Conservation (phyloP, 1,140 invertebrate species). For the Bombus affinis region DNA sequence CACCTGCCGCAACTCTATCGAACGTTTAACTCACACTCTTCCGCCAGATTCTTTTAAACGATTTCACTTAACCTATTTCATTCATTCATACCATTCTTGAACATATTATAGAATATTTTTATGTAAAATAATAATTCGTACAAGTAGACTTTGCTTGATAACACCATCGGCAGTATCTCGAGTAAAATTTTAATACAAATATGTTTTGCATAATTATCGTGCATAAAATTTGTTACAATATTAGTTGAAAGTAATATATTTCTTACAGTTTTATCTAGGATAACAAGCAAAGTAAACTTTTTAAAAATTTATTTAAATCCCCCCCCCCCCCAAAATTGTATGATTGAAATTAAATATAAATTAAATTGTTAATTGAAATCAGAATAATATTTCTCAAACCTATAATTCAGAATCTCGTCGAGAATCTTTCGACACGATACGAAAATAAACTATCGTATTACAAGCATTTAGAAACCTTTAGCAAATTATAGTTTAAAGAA, state of each 20-base stretch:
- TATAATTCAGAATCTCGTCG: not conserved
- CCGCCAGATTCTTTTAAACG: not conserved
- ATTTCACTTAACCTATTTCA: slow-evolving; percentile 27
- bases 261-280: too few species aligned
- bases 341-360: too few species aligned
- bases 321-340: rapidly evolving
- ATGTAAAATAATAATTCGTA: not conserved
- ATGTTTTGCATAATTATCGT: too few species aligned
- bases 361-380: too few species aligned
- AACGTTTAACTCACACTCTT: slow-evolving; percentile 52
- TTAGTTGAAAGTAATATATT: too few species aligned
- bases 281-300: too few species aligned
- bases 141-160: too few species aligned
- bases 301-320: too few species aligned
- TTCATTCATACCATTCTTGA: slow-evolving; percentile 21
- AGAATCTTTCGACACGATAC: not conserved
- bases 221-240: too few species aligned
- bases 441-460: not conserved
- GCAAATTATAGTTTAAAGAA: not conserved
- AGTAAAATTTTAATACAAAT: too few species aligned
- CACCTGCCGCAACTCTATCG: slow-evolving; percentile 44
- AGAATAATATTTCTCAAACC: not conserved
- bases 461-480: not conserved
- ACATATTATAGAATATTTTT: not conserved
- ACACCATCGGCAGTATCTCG: too few species aligned